Percentiles rank a stretch among this genome's conserved stretches.
These are phyloP conservation scores for Nephrotoma flavescens DNA, from an alignment of 2,888 invertebrate species.

Conservation along the genomic window DNA sequence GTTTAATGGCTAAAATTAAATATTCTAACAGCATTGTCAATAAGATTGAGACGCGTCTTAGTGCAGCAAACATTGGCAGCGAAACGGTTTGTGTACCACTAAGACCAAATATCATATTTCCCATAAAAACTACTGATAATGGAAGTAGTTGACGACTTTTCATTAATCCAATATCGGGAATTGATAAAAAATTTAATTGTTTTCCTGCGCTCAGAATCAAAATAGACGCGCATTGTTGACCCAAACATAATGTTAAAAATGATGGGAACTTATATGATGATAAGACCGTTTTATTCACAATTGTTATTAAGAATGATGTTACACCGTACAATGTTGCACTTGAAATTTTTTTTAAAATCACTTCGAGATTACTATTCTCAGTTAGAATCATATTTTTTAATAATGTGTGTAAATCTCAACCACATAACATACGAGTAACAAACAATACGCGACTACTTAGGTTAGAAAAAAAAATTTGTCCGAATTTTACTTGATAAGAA, in stretches of 20 bases:
- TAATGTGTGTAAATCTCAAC: too few species aligned
- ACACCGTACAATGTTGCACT: background rate
- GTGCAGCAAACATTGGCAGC: background rate
- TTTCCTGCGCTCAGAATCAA: background rate
- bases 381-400: too few species aligned
- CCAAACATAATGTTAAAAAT: background rate
- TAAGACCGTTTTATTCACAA: background rate
- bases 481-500: too few species aligned
- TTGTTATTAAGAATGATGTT: background rate
- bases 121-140: background rate
- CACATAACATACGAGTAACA: too few species aligned
- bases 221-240: background rate
- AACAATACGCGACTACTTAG: too few species aligned
- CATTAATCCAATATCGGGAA: background rate
- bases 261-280: background rate
- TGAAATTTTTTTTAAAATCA: background rate
- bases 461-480: too few species aligned
- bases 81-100: background rate
- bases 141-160: background rate
- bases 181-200: background rate
- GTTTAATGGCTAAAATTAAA: background rate
- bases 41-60: background rate
- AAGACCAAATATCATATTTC: background rate
- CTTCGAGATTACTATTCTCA: background rate
- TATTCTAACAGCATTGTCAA: background rate